These are phyloP conservation scores for Sorex fumeus DNA, from an alignment of 2,113 vertebrate species.

Conservation along the genomic window DNA sequence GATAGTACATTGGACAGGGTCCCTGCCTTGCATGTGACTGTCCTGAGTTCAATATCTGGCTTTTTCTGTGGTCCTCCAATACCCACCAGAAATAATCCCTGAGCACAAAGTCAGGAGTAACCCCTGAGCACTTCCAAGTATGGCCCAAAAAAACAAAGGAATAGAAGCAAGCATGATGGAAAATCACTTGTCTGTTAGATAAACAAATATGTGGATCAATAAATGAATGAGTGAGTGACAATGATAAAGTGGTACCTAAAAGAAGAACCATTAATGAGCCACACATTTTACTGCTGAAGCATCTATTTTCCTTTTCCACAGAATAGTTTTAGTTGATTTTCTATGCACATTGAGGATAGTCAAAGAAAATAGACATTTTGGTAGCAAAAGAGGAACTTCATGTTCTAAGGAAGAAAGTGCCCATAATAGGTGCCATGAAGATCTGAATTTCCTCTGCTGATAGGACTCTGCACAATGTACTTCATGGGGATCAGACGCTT, in stretches of 20 bases:
- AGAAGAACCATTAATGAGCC: not conserved
- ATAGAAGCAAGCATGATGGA: not conserved
- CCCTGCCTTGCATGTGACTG: too few species aligned
- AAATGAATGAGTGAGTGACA: not conserved
- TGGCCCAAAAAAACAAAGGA: not conserved
- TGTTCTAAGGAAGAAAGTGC: not conserved
- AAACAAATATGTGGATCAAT: not conserved
- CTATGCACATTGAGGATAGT: not conserved
- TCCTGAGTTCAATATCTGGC: too few species aligned
- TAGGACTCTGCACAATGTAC: not conserved
- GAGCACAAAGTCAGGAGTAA: too few species aligned
- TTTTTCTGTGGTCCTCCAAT: too few species aligned
- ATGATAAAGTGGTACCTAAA: not conserved
- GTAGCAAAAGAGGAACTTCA: not conserved
- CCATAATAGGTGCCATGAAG: not conserved
- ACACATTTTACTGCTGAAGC: not conserved
- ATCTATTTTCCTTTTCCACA: not conserved
- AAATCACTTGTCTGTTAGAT: not conserved
- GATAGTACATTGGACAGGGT: too few species aligned
- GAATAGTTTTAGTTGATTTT: not conserved
- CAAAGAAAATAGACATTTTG: not conserved
- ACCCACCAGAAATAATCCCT: too few species aligned
- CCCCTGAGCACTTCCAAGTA: too few species aligned
- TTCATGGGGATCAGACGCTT: not conserved
- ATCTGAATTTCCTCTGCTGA: not conserved